Percentiles rank a stretch among this genome's conserved stretches.
Evolutionary conservation across 2,888 invertebrate species (phyloP).

Genomic region (Nymphalis c-album): DNA sequence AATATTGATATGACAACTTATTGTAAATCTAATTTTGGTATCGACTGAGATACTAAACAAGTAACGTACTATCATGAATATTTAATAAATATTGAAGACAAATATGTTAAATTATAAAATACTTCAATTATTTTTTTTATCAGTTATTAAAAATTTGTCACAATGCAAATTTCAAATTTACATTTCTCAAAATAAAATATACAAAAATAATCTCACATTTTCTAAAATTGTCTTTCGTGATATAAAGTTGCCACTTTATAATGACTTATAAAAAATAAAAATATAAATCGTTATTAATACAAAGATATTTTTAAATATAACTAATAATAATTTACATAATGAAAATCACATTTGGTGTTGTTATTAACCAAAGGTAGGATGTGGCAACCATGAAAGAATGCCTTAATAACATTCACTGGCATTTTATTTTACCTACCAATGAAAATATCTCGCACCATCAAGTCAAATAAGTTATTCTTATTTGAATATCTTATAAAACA

Average conservation of each 20-base stretch:
- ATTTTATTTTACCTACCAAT: neutral
- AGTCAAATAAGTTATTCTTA: conserved; percentile 21
- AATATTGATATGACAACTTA: conserved; percentile 33
- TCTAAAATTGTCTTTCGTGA: neutral
- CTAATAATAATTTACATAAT: too few relatives aligned
- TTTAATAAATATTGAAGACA: conserved; percentile 2
- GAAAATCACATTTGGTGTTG: neutral
- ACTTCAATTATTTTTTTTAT: neutral
- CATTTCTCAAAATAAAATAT: conserved; percentile 1
- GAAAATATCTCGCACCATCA: conserved; percentile 17
- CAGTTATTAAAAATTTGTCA: neutral
- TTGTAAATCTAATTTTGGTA: conserved; percentile 35
- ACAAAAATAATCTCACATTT: conserved; percentile 11
- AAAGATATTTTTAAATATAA: too few relatives aligned
- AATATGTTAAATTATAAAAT: neutral
- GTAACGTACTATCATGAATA: neutral
- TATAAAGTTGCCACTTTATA: conserved; percentile 9
- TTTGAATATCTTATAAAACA: conserved; percentile 18
- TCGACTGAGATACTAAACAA: neutral
- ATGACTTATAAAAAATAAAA: neutral
- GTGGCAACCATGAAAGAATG: conserved; percentile 1
- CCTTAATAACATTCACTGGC: conserved; percentile 2
- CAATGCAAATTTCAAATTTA: neutral
- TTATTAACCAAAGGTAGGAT: neutral
- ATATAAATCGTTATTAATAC: neutral